phyloP scores from a whole-genome alignment of 1,140 invertebrate genomes.

The Bombyx mori region DNA sequence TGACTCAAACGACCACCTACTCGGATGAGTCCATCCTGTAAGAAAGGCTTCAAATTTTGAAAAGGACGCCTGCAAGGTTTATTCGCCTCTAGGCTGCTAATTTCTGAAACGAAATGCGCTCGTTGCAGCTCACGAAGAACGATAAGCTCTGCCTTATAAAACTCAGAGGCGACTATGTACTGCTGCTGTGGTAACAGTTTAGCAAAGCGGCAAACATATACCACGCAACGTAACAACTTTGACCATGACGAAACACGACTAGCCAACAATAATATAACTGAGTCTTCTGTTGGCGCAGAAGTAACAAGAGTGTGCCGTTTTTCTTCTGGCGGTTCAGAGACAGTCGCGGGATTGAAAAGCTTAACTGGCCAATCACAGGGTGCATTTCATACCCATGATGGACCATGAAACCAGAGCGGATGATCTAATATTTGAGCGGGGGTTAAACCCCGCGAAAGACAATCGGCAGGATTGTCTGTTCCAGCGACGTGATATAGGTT shows the following conservation, averaged over 20 bases:
- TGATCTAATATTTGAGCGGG: slow-evolving; percentile 9
- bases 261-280: neutral
- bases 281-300: neutral
- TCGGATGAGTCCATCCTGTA: neutral
- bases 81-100: neutral
- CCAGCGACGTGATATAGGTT: slow-evolving; percentile 5
- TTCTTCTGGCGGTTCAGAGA: neutral
- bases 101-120: neutral
- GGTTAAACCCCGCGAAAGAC: slow-evolving; percentile 8
- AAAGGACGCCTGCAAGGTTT: neutral
- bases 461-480: slow-evolving; percentile 10
- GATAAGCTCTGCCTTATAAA: neutral
- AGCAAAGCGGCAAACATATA: slow-evolving; percentile 1
- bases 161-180: neutral
- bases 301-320: neutral
- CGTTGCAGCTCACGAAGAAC: slow-evolving; percentile 1
- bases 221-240: neutral
- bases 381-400: neutral
- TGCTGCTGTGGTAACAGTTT: neutral
- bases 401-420: slow-evolving; percentile 5
- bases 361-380: neutral
- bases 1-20: neutral
- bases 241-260: slow-evolving; percentile 1
- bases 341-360: neutral
- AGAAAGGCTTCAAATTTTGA: neutral